Evolutionary conservation across 2,797 vertebrate species (phyloP).

Genomic region (Oryzias dopingdopingensis): DNA sequence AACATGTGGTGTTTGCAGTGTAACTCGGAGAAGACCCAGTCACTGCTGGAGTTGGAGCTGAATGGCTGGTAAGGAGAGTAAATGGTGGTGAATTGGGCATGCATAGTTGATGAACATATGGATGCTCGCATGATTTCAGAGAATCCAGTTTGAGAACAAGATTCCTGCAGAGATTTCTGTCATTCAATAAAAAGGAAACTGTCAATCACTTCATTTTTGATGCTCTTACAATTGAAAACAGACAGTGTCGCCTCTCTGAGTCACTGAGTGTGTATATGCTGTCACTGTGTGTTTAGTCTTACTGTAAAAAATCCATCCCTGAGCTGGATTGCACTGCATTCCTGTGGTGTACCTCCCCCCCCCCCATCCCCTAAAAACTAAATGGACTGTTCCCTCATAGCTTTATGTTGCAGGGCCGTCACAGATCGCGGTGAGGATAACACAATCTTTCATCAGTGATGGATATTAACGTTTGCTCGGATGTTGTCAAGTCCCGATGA

Average conservation of each 20-base stretch:
- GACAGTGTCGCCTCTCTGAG: constrained; percentile 34
- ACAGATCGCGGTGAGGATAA: constrained; percentile 34
- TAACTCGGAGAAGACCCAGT: constrained; percentile 94
- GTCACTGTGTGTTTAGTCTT: constrained; percentile 50
- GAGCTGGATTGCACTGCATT: constrained; percentile 64
- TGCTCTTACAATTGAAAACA: constrained; percentile 45
- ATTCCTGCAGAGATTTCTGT: constrained; percentile 9
- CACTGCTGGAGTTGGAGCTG: constrained; percentile 91
- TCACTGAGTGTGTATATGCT: constrained; percentile 30
- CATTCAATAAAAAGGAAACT: constrained; percentile 21
- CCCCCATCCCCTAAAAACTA: constrained; percentile 26
- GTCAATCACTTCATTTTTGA: constrained; percentile 25
- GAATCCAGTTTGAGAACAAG: constrained; percentile 3
- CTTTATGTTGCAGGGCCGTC: constrained; percentile 58
- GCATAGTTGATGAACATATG: constrained; percentile 41
- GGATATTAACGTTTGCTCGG: constrained; percentile 31
- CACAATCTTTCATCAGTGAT: constrained; percentile 53
- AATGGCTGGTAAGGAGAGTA: constrained; percentile 86
- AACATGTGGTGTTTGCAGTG: constrained; percentile 98
- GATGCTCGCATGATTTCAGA: constrained; percentile 9
- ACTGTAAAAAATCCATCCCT: constrained; percentile 58
- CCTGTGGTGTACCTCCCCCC: constrained; percentile 56
- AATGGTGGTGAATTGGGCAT: constrained; percentile 21
- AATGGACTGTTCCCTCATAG: constrained; percentile 36
- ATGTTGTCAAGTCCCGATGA: constrained; percentile 38